Evolutionary conservation across 2,888 invertebrate species (phyloP).

Genomic region (Aleiodes alternator): DNA sequence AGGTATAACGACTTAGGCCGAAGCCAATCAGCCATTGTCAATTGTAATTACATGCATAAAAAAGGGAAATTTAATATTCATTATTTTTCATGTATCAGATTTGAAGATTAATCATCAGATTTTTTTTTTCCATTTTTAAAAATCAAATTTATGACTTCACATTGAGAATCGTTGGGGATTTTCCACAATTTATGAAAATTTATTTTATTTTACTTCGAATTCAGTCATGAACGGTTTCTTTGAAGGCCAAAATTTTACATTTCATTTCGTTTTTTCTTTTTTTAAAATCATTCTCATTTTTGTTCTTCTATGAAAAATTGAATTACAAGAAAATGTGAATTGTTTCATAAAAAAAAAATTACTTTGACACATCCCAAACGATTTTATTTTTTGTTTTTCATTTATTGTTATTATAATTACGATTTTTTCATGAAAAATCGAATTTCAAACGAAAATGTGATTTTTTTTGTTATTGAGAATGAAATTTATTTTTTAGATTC

Average conservation of each 20-base stretch:
- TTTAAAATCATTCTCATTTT: too few relatives aligned
- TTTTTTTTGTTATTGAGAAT: background rate
- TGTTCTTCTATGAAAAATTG: too few relatives aligned
- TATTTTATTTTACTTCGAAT: background rate
- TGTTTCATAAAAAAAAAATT: background rate
- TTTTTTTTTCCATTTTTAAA: background rate
- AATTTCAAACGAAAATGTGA: background rate
- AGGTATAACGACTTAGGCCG: conserved; percentile 11
- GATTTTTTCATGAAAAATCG: too few relatives aligned
- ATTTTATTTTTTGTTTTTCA: too few relatives aligned
- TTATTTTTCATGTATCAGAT: background rate
- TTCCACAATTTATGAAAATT: background rate
- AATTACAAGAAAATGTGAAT: background rate
- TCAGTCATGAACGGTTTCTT: background rate
- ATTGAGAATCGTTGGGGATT: background rate
- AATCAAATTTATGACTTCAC: background rate
- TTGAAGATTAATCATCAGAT: conserved; percentile 2
- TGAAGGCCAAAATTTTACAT: conserved; percentile 4
- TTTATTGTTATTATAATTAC: too few relatives aligned
- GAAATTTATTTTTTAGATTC: too few relatives aligned
- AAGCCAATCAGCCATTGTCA: conserved; percentile 3
- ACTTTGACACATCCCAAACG: too few relatives aligned
- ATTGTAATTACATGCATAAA: conserved; percentile 16
- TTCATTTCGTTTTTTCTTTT: too few relatives aligned
- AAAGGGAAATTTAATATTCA: conserved; percentile 10